Percentiles rank a stretch among this genome's conserved stretches.
phyloP scores from a whole-genome alignment of 2,797 vertebrate genomes.

The Sebastes alutus region DNA sequence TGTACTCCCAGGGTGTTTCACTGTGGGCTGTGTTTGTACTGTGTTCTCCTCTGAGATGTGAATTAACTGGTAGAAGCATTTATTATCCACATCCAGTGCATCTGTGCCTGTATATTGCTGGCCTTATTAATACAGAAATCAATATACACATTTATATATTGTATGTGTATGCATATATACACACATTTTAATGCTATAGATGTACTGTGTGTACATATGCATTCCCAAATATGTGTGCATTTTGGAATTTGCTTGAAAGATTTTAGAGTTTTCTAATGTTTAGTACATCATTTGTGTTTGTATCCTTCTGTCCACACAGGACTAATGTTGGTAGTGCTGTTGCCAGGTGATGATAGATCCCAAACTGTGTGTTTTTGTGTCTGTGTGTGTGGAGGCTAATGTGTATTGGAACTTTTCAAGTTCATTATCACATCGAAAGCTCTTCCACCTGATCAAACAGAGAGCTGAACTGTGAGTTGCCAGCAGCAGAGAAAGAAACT shows the following conservation, averaged over 20 bases:
- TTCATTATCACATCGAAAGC: not conserved
- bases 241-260: not conserved
- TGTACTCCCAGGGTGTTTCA: not conserved
- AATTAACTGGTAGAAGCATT: constrained; percentile 1
- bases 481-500: not conserved
- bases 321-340: not conserved
- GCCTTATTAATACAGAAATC: not conserved
- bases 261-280: not conserved
- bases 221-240: not conserved
- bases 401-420: not conserved
- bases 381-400: not conserved
- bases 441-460: not conserved
- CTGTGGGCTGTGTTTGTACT: constrained; percentile 3
- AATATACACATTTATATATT: not conserved
- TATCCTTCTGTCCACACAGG: not conserved
- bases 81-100: not conserved
- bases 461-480: not conserved
- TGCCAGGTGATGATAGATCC: not conserved
- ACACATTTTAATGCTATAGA: not conserved
- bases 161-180: not conserved
- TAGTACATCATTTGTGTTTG: not conserved
- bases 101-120: not conserved
- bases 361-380: not conserved
- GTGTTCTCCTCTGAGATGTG: constrained; percentile 15
- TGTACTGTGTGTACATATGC: not conserved